Conservation (phyloP, 2,113 vertebrate genomes). For the Amia ocellicauda region DNA sequence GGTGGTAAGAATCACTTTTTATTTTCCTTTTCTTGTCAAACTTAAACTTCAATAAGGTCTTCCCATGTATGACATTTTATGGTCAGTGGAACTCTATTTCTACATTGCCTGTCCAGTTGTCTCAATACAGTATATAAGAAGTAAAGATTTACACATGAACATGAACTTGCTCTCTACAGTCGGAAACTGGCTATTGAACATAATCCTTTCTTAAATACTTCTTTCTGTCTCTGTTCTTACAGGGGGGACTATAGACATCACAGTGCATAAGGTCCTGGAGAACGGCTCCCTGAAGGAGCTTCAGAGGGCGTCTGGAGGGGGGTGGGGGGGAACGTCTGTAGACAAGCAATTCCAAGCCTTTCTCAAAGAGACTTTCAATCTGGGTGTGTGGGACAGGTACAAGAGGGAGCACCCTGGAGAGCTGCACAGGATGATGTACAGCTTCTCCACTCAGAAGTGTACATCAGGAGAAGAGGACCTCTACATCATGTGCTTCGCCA, state of each 20-base stretch:
- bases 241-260: slow-evolving; percentile 45
- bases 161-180: no score
- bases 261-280: slow-evolving; percentile 45
- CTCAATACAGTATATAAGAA: no score
- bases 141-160: no score
- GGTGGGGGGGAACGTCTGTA: slow-evolving; percentile 45
- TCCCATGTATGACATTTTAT: no score
- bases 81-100: no score
- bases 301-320: slow-evolving; percentile 39
- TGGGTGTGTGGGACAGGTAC: slow-evolving; percentile 24
- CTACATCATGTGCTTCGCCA: neutral
- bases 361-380: slow-evolving; percentile 36
- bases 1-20: slow-evolving; percentile 37
- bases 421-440: slow-evolving; percentile 30
- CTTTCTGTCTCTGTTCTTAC: neutral
- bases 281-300: slow-evolving; percentile 40
- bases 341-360: slow-evolving; percentile 36
- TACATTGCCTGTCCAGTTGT: no score
- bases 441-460: slow-evolving; percentile 12
- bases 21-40: no score
- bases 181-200: no score
- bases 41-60: no score
- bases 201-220: no score
- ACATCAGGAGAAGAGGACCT: neutral
- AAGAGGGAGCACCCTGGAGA: slow-evolving; percentile 16